These are phyloP conservation scores for Danionella cerebrum DNA, from an alignment of 2,113 vertebrate species.

Conservation along the genomic window DNA sequence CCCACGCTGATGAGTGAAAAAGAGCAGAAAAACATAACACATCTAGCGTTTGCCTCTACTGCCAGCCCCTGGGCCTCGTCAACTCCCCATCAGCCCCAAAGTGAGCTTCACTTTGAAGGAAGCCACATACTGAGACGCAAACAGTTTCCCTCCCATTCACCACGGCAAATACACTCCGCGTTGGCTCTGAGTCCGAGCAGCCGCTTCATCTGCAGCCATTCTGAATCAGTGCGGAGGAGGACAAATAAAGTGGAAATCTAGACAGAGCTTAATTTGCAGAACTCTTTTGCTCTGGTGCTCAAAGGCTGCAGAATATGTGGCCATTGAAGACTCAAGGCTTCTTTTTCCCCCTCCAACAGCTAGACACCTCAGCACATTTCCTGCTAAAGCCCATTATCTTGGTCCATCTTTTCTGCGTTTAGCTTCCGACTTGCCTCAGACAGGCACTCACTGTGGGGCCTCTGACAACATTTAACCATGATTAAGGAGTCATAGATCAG, in stretches of 20 bases:
- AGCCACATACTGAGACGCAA: constrained; percentile 6
- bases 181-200: constrained; percentile 1
- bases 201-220: constrained; percentile 14
- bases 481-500: constrained; percentile 63
- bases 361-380: constrained; percentile 54
- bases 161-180: neutral
- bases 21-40: constrained; percentile 33
- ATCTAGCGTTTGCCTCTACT: constrained; percentile 12
- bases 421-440: constrained; percentile 48
- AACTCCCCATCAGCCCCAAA: constrained; percentile 35
- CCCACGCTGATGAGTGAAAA: constrained; percentile 44
- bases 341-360: constrained; percentile 51
- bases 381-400: constrained; percentile 65
- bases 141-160: neutral
- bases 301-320: constrained; percentile 48
- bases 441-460: constrained; percentile 38
- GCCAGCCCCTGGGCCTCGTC: constrained; percentile 28
- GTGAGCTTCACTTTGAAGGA: constrained; percentile 19
- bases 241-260: constrained; percentile 43
- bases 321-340: constrained; percentile 56
- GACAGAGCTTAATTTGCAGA: constrained; percentile 51
- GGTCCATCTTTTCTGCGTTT: constrained; percentile 46
- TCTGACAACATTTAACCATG: constrained; percentile 60
- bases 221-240: constrained; percentile 24
- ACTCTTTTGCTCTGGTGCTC: constrained; percentile 36